Evolutionary conservation across 2,113 vertebrate genomes (phyloP), one percentile per base, ranked within the genome.

Genomic region (Clinocottus analis): DNA sequence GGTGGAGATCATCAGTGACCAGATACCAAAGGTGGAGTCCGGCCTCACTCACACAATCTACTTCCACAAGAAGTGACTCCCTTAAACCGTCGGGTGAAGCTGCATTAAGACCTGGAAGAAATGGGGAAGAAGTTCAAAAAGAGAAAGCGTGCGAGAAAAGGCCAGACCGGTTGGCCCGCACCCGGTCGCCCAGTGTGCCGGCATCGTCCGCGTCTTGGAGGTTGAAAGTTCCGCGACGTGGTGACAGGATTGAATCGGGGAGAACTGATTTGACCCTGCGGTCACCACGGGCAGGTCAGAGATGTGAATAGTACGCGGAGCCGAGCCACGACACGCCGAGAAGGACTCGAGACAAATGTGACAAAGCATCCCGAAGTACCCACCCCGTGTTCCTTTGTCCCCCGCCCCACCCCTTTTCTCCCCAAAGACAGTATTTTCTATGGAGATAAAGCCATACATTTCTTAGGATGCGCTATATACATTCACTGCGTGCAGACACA

Each of bases 381-480:
- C 76, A 59, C 51, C 58, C 63, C 56, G 51, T 58, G 60, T 39
- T 58, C n/a, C 35, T 53, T 27, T 3, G 41, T 27, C 37, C 31
- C 14, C 60, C 73, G 31, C 31, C 1, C 14, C 60, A 71, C 72
- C 41, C 67, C 25, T 21, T n/a, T n/a, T n/a, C n/a, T 69, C 93
- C 94, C 88, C 93, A 94, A 86, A 94, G 92, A 95, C 95, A 95
- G 94, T 90, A 94, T 93, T 95, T 96, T 95, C 93, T 96, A 96
- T 95, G 97, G 97, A 99, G 97, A 96, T 96, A 96, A 99, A 99
- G 97, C 98, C 98, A 99, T 99, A 98, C 96, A 96, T 97, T 97
- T 96, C 95, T 95, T 94, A 93, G 92, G 91, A 91, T 82, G 85
- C 85, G 82, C 85, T 89, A 87, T 89, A 88, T 84, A 90, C 80